Percentiles rank a stretch among this genome's conserved stretches.
Conservation (phyloP, 2,797 vertebrate species). For the Parambassis ranga region DNA sequence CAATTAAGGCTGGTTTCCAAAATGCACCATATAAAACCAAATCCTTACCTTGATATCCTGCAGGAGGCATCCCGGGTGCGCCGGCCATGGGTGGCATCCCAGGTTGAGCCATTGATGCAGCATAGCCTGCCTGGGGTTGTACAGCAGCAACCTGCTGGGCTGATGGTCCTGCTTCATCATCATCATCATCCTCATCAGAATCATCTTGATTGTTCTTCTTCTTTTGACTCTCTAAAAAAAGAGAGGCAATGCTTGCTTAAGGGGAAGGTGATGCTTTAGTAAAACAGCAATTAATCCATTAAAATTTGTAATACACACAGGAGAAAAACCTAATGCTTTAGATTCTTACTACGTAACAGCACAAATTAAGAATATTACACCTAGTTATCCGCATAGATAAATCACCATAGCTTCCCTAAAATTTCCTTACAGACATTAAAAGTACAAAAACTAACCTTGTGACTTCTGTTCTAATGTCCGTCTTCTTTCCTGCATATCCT, state of each 20-base stretch:
- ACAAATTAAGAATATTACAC: too few species aligned
- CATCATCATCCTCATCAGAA: conserved; percentile 93
- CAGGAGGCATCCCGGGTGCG: conserved; percentile 90
- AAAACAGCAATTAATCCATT: not conserved
- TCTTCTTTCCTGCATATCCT: conserved; percentile 97
- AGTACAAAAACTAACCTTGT: conserved; percentile 85
- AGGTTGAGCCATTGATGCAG: conserved; percentile 91
- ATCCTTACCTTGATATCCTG: conserved; percentile 78
- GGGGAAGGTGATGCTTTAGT: not conserved
- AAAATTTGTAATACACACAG: too few species aligned
- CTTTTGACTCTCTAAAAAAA: conserved; percentile 88
- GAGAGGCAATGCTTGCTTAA: not conserved
- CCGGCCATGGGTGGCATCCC: conserved; percentile 89
- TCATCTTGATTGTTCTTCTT: conserved; percentile 94
- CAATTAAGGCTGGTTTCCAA: too few species aligned
- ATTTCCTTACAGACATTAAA: not conserved
- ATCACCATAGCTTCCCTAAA: not conserved
- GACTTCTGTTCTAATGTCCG: conserved; percentile 95
- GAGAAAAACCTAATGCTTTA: too few species aligned
- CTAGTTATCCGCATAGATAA: too few species aligned
- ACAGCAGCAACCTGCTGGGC: conserved; percentile 84
- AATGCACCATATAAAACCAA: not conserved
- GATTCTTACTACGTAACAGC: too few species aligned
- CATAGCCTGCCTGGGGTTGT: conserved; percentile 88
- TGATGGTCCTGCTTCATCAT: conserved; percentile 93